Base-by-base conservation (phyloP, 1,140 invertebrate genomes). In the Drosophila ficusphila region DNA sequence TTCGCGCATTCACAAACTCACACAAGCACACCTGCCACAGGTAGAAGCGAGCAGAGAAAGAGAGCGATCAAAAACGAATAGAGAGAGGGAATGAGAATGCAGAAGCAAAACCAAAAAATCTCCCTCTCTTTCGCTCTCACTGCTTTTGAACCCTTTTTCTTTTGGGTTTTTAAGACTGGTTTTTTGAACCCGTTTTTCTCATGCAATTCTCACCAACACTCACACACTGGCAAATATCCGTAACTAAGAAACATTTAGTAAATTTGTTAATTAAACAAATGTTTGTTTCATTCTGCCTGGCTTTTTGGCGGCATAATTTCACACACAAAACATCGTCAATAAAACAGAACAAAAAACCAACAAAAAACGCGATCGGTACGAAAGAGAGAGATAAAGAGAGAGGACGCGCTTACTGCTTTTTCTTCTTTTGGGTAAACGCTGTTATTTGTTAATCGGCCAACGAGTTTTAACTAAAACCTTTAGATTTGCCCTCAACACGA, bases 141-240 rank as follows among this genome's bases (percentile, higher is more conserved):
- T 25, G 56, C 34, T 52, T 54, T 58, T 41, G 44, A 81, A 76
- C 81, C 81, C 73, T 86, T 82, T 81, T 76, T 68, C 67, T 77
- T 82, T 73, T 29, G 53, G 49, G 34, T 65, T 41, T 56, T 56
- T 62, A 39, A 74, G 70, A 79, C 76, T 75, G 64, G 79, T 69
- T 81, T 77, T 77, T 77, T 64, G 73, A 86, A 86, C 81, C 41
- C 58, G 81, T 86, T 86, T 85, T 85, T 42, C 58, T 49, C 51
- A 81, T 85, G 81, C 81, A 86, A 85, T 85, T 85, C 82, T 42
- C 46, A 33, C 36, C 12, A 48, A 52, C 38, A 57, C 12, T 27
- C 12, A 53, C 29, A 36, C 9, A 46, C 12, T 27, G 23, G 42
- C 33, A 34, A 48, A 39, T 27, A 72, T 42, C 21, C 29, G 29